Evolutionary conservation across 2,797 vertebrate genomes (phyloP).

Genomic region (Epinephelus awoara): DNA sequence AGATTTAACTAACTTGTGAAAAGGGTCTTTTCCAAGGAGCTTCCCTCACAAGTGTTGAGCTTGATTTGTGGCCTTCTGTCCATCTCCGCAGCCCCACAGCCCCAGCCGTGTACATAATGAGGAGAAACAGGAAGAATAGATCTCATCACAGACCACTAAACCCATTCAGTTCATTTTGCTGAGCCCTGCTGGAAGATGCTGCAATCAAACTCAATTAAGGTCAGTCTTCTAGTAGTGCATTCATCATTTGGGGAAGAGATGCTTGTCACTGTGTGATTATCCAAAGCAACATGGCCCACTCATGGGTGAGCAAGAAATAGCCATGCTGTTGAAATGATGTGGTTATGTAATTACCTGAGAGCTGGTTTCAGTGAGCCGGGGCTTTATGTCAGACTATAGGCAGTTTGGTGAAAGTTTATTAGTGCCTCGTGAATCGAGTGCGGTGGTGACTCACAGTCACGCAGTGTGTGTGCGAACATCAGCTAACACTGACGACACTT

Average conservation of each 20-base stretch:
- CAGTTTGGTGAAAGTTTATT: conserved; percentile 10
- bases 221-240: conserved; percentile 58
- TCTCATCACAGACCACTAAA: conserved; percentile 81
- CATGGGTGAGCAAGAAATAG: conserved; percentile 40
- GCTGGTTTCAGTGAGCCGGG: conserved; percentile 17
- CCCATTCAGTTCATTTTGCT: conserved; percentile 78
- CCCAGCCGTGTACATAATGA: conserved; percentile 64
- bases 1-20: background rate
- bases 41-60: conserved; percentile 8
- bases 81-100: conserved; percentile 13
- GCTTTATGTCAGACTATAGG: conserved; percentile 20
- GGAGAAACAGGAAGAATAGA: conserved; percentile 64
- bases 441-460: conserved; percentile 54
- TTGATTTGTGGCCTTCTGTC: conserved; percentile 34
- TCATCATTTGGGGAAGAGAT: conserved; percentile 50
- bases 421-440: conserved; percentile 25
- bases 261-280: conserved; percentile 52
- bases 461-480: conserved; percentile 37
- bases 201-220: conserved; percentile 81
- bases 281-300: conserved; percentile 22
- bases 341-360: conserved; percentile 61
- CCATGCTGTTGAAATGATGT: conserved; percentile 47
- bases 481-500: conserved; percentile 46
- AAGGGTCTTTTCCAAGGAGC: conserved; percentile 25
- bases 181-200: conserved; percentile 66